Evolutionary conservation across 2,888 invertebrate genomes (phyloP), one percentile per base, ranked within the genome.

Genomic region (Chalcosyrphus nemorum): DNA sequence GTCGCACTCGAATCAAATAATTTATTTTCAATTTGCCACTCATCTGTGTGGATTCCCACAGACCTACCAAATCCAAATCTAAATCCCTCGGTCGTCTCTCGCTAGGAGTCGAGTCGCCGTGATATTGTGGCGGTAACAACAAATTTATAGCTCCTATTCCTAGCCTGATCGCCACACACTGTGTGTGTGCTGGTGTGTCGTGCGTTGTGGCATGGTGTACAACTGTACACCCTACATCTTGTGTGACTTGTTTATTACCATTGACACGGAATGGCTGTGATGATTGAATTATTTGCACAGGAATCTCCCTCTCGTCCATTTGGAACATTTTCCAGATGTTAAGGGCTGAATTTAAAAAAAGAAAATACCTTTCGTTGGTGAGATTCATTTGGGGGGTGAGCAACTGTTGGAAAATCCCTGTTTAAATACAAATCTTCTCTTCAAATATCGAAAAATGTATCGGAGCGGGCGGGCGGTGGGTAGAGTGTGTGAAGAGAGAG

Each of bases 221-320:
- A 74, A 43, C 59, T 52, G 45, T 59, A 61, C 59, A 74, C 52
- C 59, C 45, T 38, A 77, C 78, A 66, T 52, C 63, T 80, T 65
- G 61, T 52, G 35, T 54, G 74, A 70, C 74, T 84, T 84, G 80
- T 84, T 84, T 84, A 75, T 80, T 70, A 74, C 80, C 78, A 75
- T 70, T 84, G 84, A 84, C 84, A 84, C 80, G 84, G 56, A 80
- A 80, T 84, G 80, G 80, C 70, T 68, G 74, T 57, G 84, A 63
- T 74, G 84, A 84, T 84, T 84, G 84, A 84, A 84, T 84, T 84
- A 84, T 84, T 84, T 84, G 80, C 84, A 61, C 57, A 80, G 80
- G 70, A 84, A 75, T 70, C 68, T 45, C 52, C 78, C 5, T 41
- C 19, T 63, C n/a, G 54, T 15, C 38, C 21, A 63, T 57, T 65